These are phyloP conservation scores for Polyploca ridens DNA, from an alignment of 2,888 invertebrate genomes.

Conservation along the genomic window DNA sequence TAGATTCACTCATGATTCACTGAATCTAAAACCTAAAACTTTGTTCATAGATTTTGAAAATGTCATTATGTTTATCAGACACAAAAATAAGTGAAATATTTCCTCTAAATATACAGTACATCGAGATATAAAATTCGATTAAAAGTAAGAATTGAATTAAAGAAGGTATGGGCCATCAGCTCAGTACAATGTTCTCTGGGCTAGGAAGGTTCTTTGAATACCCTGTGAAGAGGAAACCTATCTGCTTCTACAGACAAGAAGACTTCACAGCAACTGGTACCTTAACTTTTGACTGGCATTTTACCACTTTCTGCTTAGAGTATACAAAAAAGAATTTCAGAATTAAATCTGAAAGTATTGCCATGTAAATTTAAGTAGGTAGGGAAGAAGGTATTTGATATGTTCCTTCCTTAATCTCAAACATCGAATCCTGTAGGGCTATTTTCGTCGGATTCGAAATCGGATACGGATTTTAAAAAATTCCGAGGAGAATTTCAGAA, in stretches of 20 bases:
- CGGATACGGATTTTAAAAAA: too few relatives aligned
- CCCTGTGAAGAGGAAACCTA: slow-evolving; percentile 84
- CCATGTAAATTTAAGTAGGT: too few relatives aligned
- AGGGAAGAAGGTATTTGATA: too few relatives aligned
- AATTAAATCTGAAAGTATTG: too few relatives aligned
- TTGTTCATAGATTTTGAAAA: slow-evolving; percentile 2
- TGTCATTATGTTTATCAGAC: neutral
- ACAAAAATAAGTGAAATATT: too few relatives aligned
- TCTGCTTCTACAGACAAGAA: slow-evolving; percentile 84
- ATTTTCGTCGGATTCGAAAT: too few relatives aligned
- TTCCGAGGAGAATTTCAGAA: too few relatives aligned
- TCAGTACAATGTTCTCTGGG: slow-evolving; percentile 71
- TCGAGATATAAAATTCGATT: neutral
- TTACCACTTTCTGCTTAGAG: too few relatives aligned
- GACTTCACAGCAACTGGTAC: slow-evolving; percentile 84
- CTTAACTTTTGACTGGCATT: slow-evolving; percentile 1
- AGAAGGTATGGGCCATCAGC: slow-evolving; percentile 75
- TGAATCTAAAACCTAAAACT: too few relatives aligned
- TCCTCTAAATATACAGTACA: neutral
- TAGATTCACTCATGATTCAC: neutral
- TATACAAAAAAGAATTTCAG: too few relatives aligned
- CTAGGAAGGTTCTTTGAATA: slow-evolving; percentile 81
- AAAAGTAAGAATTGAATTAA: neutral
- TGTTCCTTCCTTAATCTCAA: too few relatives aligned
- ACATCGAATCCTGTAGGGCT: too few relatives aligned